Percentiles rank a stretch among this genome's conserved stretches.
phyloP scores from a whole-genome alignment of 1,140 invertebrate species.

The Pinna nobilis region DNA sequence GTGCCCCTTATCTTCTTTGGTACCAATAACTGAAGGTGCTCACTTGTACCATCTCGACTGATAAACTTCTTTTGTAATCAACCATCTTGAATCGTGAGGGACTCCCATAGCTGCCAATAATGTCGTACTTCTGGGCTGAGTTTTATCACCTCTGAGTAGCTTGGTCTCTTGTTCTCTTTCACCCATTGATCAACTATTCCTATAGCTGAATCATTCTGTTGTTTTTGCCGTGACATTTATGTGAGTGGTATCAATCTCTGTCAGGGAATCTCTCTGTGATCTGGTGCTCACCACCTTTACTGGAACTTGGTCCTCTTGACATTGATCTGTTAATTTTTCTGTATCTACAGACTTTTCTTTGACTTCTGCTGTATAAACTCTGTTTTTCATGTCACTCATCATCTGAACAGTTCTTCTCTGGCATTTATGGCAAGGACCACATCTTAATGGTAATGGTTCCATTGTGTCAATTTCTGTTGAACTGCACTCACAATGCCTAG shows the following conservation, averaged over 20 bases:
- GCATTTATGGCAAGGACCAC: conserved; percentile 27
- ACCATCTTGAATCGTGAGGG: not conserved
- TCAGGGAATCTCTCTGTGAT: too few relatives aligned
- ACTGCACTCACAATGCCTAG: conserved; percentile 41
- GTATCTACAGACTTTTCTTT: not conserved
- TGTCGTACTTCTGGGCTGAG: not conserved
- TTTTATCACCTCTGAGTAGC: not conserved
- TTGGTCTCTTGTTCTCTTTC: not conserved
- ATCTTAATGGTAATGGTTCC: conserved; percentile 20
- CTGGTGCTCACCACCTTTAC: too few relatives aligned
- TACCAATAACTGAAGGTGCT: not conserved
- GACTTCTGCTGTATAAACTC: not conserved
- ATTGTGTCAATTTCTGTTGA: conserved; percentile 7
- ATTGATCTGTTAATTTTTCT: not conserved
- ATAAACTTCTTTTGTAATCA: not conserved
- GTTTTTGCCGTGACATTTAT: not conserved
- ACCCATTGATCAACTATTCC: not conserved
- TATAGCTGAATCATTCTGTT: not conserved
- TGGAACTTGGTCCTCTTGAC: conserved; percentile 25
- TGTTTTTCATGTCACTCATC: not conserved
- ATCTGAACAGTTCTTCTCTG: not conserved
- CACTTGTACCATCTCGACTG: not conserved
- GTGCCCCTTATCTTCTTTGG: not conserved
- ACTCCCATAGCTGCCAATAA: conserved; percentile 1
- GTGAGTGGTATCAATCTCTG: too few relatives aligned